These are phyloP conservation scores for Coracopsis vasa DNA, from an alignment of 2,113 vertebrate genomes.

Conservation along the genomic window DNA sequence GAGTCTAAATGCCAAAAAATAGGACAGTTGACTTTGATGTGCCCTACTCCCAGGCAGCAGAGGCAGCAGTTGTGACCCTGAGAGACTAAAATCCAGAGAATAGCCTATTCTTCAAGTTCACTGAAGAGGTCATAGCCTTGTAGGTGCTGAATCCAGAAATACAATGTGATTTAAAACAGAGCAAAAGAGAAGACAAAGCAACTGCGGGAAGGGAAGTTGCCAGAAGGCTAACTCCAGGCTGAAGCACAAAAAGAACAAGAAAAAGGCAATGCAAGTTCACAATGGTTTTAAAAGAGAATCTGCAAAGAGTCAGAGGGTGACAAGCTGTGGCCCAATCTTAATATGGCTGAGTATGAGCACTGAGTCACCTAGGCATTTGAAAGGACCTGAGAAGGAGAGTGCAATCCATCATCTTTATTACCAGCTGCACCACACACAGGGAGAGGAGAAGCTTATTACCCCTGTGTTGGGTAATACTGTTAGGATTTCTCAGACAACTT, in stretches of 20 bases:
- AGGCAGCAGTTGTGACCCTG: not conserved
- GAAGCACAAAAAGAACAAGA: not conserved
- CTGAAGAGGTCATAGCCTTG: not conserved
- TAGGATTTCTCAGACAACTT: not conserved
- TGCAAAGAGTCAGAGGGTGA: not conserved
- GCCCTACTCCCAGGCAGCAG: not conserved
- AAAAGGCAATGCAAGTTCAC: not conserved
- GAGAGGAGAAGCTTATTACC: not conserved
- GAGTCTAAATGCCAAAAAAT: not conserved
- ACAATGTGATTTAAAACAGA: not conserved
- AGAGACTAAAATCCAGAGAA: not conserved
- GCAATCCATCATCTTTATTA: not conserved
- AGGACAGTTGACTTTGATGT: not conserved
- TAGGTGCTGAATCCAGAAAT: slow-evolving; percentile 9
- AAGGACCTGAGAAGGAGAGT: not conserved
- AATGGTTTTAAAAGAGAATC: not conserved
- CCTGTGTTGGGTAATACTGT: not conserved
- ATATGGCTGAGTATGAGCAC: not conserved
- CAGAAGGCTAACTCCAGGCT: not conserved
- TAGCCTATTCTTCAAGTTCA: not conserved
- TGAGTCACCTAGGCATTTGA: not conserved
- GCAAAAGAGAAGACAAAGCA: not conserved
- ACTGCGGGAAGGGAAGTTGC: not conserved
- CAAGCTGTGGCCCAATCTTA: not conserved
- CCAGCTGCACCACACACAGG: fast-evolving